Evolutionary conservation across 2,888 invertebrate genomes (phyloP).

Genomic region (Archips crataeganus): DNA sequence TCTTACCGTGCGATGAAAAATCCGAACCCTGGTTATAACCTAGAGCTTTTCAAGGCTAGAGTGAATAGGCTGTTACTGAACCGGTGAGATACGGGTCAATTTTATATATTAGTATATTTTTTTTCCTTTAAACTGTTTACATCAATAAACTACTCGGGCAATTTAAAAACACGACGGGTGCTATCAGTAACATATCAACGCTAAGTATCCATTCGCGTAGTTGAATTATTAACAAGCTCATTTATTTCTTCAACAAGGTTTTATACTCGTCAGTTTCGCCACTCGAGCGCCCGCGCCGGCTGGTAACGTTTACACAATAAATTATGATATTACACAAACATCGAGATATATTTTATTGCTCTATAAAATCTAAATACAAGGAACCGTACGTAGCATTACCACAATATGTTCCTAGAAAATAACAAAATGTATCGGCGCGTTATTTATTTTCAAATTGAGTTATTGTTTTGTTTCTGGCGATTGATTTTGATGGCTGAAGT

Average conservation of each 20-base stretch:
- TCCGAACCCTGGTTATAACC: no score
- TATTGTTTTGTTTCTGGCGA: conserved; percentile 15
- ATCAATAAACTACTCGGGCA: not conserved
- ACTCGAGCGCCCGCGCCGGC: conserved; percentile 50
- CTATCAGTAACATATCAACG: conserved; percentile 46
- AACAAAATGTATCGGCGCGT: conserved; percentile 17
- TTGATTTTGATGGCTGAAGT: conserved; percentile 14
- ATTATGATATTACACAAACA: conserved; percentile 79
- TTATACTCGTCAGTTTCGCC: conserved; percentile 43
- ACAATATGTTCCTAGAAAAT: conserved; percentile 44
- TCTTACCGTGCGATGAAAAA: no score
- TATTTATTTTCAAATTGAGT: conserved; percentile 21
- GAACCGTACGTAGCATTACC: conserved; percentile 55
- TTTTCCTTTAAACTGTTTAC: no score
- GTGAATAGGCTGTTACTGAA: no score
- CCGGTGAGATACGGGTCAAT: no score
- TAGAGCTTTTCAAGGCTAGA: no score
- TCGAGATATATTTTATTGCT: conserved; percentile 76
- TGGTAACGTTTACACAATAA: conserved; percentile 71
- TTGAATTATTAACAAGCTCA: conserved; percentile 27
- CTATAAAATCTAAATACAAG: conserved; percentile 73
- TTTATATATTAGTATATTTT: no score
- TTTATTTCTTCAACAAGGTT: conserved; percentile 46
- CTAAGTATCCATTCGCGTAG: conserved; percentile 47
- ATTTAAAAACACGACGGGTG: not conserved